Conservation (phyloP, 2,888 invertebrate species). For the Tenthredo mesomela region DNA sequence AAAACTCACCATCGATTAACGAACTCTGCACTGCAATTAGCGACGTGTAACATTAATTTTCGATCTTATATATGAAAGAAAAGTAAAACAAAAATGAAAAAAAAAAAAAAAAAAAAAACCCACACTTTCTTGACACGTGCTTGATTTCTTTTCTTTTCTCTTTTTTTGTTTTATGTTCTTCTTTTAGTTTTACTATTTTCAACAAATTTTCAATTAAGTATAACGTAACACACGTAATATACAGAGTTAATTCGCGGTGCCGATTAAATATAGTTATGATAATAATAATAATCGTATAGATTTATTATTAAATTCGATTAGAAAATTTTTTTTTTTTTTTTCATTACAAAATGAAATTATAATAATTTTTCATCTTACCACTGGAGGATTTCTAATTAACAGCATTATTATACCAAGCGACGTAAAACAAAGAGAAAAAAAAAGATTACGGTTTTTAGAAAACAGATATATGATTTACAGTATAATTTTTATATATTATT, state of each 20-base stretch:
- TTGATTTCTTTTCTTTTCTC: no score
- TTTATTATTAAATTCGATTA: no score
- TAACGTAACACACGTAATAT: no score
- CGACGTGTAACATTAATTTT: background rate
- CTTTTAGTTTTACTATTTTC: no score
- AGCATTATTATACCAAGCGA: background rate
- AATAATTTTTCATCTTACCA: background rate
- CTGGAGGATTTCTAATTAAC: background rate
- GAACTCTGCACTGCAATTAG: background rate
- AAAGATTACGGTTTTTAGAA: background rate
- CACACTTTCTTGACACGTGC: background rate
- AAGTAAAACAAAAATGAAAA: background rate
- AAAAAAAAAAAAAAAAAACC: background rate
- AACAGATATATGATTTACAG: background rate
- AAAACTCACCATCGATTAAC: conserved; percentile 42
- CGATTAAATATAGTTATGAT: no score
- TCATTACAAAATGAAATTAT: background rate
- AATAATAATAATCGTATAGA: no score
- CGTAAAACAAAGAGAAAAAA: background rate
- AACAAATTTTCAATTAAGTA: no score
- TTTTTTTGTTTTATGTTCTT: no score
- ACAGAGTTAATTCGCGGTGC: no score
- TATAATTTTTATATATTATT: no score
- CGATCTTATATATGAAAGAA: background rate
- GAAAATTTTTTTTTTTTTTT: no score